Evolutionary conservation across 92 coral and sea anemone species (phyloP).

Genomic region (Diadumene lineata): DNA sequence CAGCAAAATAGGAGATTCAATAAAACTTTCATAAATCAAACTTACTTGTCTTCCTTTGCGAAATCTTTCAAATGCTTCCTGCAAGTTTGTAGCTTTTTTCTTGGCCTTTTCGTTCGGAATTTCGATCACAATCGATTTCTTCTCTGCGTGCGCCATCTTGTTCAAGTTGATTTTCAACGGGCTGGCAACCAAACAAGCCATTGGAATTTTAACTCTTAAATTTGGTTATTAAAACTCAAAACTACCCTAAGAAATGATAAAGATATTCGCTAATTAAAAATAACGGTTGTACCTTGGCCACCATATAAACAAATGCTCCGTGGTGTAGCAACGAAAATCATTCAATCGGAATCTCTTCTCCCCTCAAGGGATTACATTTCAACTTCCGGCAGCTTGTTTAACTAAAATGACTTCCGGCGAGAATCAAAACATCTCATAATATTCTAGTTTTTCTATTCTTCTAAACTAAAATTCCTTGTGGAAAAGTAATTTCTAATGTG

Average conservation of each 20-base stretch:
- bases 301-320: slow-evolving; percentile 16
- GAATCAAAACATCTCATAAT: background rate
- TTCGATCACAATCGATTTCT: slow-evolving; percentile 39
- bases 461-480: background rate
- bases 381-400: slow-evolving; percentile 16
- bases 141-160: slow-evolving; percentile 32
- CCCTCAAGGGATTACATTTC: slow-evolving; percentile 12
- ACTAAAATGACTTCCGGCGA: slow-evolving; percentile 15
- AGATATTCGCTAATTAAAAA: background rate
- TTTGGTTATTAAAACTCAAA: background rate
- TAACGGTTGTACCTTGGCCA: slow-evolving; percentile 28
- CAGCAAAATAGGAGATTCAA: background rate
- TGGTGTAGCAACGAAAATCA: slow-evolving; percentile 42
- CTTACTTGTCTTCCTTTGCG: slow-evolving; percentile 85
- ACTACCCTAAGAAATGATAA: background rate
- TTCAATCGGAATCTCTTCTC: slow-evolving; percentile 27
- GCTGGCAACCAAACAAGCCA: slow-evolving; percentile 43
- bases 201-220: slow-evolving; percentile 2
- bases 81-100: slow-evolving; percentile 56
- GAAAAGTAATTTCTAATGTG: background rate
- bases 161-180: slow-evolving; percentile 1
- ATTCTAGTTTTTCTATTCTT: background rate
- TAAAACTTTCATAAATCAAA: background rate
- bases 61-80: slow-evolving; percentile 89
- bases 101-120: slow-evolving; percentile 26